A percentile compares a stretch with the other conserved stretches of the same genome.
Evolutionary conservation across 2,113 vertebrate species (phyloP).

Genomic region (Microcebus jonahi): DNA sequence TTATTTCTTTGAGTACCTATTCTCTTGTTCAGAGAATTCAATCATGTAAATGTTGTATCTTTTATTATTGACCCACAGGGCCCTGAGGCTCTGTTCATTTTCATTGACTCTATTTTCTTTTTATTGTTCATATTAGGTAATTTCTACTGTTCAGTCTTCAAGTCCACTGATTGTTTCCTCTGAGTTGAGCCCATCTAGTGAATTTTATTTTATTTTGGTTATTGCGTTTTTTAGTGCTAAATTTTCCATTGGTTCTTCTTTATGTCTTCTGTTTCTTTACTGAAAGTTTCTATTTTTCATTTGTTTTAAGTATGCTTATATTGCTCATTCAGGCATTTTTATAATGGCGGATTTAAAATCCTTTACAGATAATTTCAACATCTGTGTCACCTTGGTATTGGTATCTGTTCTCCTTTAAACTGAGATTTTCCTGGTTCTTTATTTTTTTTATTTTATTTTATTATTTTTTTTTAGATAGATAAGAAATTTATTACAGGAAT

Average conservation of each 20-base stretch:
- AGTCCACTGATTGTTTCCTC: background rate
- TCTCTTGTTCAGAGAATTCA: background rate
- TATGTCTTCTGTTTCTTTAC: background rate
- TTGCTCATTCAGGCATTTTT: background rate
- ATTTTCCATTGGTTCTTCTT: constrained; percentile 4
- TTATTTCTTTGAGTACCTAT: background rate
- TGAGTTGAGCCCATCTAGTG: background rate
- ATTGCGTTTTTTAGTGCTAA: constrained; percentile 23
- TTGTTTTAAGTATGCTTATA: constrained; percentile 24
- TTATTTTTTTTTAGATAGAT: no score
- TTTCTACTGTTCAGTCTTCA: constrained; percentile 13
- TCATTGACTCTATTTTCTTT: background rate
- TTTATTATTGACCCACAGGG: background rate
- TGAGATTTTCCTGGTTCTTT: no score
- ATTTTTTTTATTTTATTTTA: no score
- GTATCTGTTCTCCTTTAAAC: background rate
- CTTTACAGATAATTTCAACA: background rate
- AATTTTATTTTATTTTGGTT: constrained; percentile 29
- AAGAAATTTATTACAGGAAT: no score
- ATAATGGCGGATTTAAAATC: background rate
- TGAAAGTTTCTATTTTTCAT: background rate
- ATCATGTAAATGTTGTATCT: background rate
- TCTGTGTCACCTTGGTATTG: background rate
- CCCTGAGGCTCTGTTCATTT: background rate
- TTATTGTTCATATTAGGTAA: background rate